phyloP scores from a whole-genome alignment of 2,113 vertebrate species.

The Tyto alba region DNA sequence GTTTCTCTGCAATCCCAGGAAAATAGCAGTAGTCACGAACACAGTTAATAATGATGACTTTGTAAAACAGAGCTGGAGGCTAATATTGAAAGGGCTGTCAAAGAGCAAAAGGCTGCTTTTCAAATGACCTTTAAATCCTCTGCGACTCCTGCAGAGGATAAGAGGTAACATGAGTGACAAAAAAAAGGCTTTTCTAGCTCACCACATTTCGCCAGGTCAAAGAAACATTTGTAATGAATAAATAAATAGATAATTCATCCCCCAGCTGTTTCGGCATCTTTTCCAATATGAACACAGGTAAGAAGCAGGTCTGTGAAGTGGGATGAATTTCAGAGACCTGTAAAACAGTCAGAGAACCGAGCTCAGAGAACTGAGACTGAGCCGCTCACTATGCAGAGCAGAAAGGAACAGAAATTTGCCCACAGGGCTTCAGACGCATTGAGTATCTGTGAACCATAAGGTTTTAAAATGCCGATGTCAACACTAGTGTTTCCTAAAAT shows the following conservation, averaged over 20 bases:
- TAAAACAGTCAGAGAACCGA: background rate
- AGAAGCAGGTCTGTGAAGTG: background rate
- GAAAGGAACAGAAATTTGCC: background rate
- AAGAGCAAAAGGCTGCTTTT: conserved; percentile 56
- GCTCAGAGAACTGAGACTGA: background rate
- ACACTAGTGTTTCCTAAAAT: background rate
- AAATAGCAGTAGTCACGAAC: conserved; percentile 12
- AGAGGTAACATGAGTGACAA: conserved; percentile 26
- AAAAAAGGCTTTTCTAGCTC: conserved; percentile 30
- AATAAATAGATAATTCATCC: conserved; percentile 44
- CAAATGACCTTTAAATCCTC: conserved; percentile 59
- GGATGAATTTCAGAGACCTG: background rate
- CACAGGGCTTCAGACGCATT: background rate
- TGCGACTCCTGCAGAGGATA: background rate
- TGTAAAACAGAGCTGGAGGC: conserved; percentile 54
- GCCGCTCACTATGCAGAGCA: background rate
- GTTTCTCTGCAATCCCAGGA: conserved; percentile 38
- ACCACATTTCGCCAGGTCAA: background rate
- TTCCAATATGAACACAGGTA: background rate
- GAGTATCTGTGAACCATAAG: background rate
- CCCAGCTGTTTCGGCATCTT: background rate
- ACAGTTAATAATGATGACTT: conserved; percentile 50
- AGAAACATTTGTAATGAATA: conserved; percentile 29
- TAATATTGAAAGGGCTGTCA: conserved; percentile 24
- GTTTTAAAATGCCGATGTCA: background rate